Base-by-base conservation (phyloP, 2,797 vertebrate species). In the Enteromius argenteus region DNA sequence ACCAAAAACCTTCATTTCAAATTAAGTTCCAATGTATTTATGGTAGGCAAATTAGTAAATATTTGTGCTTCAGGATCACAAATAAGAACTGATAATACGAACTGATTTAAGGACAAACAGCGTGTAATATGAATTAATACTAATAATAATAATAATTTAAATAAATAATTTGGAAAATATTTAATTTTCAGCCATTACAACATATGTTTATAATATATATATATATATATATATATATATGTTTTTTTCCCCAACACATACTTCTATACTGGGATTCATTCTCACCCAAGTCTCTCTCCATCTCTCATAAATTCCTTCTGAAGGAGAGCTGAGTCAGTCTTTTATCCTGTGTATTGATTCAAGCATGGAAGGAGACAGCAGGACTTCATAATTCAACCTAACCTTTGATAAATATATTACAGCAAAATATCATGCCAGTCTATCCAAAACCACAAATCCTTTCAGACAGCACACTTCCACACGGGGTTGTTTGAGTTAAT, bases 331-430 rank as follows among this genome's bases (percentile, higher is more conserved):
- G 69, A 88, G 84, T 66, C 81, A 49, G 51, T 86, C 56, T 84
- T 87, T 87, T 74, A 89, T 84, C 44, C 73, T 71, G 19, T 86
- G 58, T 90, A 92, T 91, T 90, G 91, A 92, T 92, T 89, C 85
- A 88, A 88, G 86, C 88, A 85, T 23, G 15, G n/a, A 75, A 60
- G 23, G 15, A 51, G 84, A 84, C 44, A 44, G 80, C 67, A 51
- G 30, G 46, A 53, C 67, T 69, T 64, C 74, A 81, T 85, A 84
- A 84, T 85, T 81, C 60, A 71, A 42, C 78, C 53, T 83, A 62
- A 84, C 75, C 35, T 62, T 69, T 80, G 85, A 87, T 80, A 90
- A 88, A 92, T 88, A 91, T 91, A 69, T 89, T 68, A 88, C 89
- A 86, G 80, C 53, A 49, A 79, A 86, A 84, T 37, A 58, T 85